A percentile compares a stretch with the other conserved stretches of the same genome.
phyloP scores from a whole-genome alignment of 2,113 vertebrate species.

The Chaetura pelagica region DNA sequence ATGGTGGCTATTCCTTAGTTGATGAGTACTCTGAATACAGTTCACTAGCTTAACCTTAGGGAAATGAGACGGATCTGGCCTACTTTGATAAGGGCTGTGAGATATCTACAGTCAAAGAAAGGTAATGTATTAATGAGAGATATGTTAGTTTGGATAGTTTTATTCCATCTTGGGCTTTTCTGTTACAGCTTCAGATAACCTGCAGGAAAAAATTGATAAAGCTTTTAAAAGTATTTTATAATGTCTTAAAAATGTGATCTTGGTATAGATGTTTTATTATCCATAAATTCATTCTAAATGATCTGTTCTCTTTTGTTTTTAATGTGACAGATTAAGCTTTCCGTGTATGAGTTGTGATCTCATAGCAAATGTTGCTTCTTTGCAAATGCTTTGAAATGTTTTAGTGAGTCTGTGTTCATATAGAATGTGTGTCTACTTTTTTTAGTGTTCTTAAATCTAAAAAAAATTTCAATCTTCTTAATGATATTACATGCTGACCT shows the following conservation, averaged over 20 bases:
- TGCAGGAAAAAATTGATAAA: background rate
- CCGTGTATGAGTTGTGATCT: background rate
- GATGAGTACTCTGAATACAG: conserved; percentile 31
- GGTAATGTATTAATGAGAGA: conserved; percentile 48
- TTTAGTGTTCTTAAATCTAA: background rate
- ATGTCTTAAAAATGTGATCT: background rate
- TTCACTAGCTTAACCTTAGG: conserved; percentile 58
- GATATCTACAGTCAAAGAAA: conserved; percentile 56
- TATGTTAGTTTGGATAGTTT: background rate
- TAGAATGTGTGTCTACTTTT: background rate
- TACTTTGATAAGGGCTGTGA: conserved; percentile 62
- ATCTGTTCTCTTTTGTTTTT: background rate
- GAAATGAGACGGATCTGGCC: conserved; percentile 68
- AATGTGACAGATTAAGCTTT: background rate
- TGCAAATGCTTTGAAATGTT: background rate
- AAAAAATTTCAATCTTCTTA: background rate
- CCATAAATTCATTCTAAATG: background rate
- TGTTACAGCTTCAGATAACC: background rate
- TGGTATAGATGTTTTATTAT: background rate
- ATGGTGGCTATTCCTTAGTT: conserved; percentile 25
- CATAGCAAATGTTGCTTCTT: background rate
- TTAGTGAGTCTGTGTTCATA: background rate
- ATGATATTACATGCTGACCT: background rate
- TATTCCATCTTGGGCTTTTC: background rate
- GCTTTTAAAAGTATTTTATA: background rate